Percentiles rank a stretch among this genome's conserved stretches.
Conservation (phyloP, 2,797 vertebrate genomes). For the Onychomys leucogaster region DNA sequence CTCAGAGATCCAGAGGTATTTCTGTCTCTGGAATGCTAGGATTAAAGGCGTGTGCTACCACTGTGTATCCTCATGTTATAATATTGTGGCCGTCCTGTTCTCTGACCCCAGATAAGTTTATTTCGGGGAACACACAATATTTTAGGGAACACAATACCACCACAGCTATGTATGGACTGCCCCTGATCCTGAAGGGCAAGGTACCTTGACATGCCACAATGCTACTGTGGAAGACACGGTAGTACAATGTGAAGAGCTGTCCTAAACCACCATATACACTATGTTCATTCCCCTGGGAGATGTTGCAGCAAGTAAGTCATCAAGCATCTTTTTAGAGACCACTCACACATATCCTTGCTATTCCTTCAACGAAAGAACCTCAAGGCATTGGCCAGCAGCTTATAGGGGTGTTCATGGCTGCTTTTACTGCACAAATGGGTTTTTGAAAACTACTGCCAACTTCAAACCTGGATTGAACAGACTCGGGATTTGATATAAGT, state of each 20-base stretch:
- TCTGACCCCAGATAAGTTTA: no score
- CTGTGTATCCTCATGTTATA: no score
- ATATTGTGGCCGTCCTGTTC: no score
- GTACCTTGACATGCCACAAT: slow-evolving; percentile 94
- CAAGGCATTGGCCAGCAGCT: slow-evolving; percentile 95
- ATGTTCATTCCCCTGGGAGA: slow-evolving; percentile 94
- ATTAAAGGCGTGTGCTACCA: no score
- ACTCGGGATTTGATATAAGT: slow-evolving; percentile 93
- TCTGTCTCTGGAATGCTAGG: no score
- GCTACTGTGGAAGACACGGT: slow-evolving; percentile 92
- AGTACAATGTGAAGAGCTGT: slow-evolving; percentile 89
- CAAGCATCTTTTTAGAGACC: slow-evolving; percentile 92
- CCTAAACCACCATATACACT: slow-evolving; percentile 96
- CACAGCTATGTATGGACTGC: no score
- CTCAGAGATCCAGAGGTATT: no score
- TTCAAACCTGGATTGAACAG: slow-evolving; percentile 93
- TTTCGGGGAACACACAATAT: no score
- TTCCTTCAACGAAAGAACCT: slow-evolving; percentile 96
- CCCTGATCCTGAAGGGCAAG: slow-evolving; percentile 93
- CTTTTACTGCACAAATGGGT: slow-evolving; percentile 94
- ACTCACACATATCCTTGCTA: slow-evolving; percentile 85
- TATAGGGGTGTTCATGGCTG: slow-evolving; percentile 93
- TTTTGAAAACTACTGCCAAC: slow-evolving; percentile 93
- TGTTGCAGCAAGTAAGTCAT: slow-evolving; percentile 95
- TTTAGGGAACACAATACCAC: no score